phyloP scores from a whole-genome alignment of 1,140 invertebrate genomes.

The Yoshiicerus persimilis region DNA sequence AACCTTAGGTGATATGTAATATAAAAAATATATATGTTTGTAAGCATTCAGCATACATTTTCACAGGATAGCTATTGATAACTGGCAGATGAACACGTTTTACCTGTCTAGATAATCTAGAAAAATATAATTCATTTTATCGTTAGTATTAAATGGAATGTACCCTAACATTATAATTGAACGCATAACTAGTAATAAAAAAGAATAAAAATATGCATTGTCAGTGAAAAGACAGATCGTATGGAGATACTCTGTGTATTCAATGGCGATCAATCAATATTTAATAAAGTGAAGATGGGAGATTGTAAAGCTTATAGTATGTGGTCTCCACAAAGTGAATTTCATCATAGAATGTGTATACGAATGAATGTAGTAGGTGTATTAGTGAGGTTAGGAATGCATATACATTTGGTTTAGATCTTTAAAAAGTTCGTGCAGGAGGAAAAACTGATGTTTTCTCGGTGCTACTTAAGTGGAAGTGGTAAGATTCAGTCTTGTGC shows the following conservation, averaged over 20 bases:
- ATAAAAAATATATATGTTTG: no score
- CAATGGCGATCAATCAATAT: slow-evolving; percentile 32
- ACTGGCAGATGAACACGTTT: no score
- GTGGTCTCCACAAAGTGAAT: neutral
- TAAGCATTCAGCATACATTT: no score
- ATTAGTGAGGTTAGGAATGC: neutral
- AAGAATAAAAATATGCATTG: neutral
- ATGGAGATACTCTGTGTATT: neutral
- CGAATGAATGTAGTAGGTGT: neutral
- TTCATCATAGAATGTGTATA: no score
- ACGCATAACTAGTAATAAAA: no score
- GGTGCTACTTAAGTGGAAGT: neutral
- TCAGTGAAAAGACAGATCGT: neutral
- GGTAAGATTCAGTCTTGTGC: neutral
- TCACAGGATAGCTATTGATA: no score
- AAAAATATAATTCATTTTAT: no score
- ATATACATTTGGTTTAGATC: neutral
- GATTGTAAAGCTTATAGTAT: neutral
- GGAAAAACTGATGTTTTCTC: neutral
- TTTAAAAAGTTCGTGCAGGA: neutral
- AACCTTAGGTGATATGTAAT: no score
- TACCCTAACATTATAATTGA: no score
- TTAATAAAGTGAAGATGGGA: slow-evolving; percentile 29
- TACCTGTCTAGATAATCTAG: no score
- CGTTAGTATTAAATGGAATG: no score